These are phyloP conservation scores for Boleophthalmus pectinirostris DNA, from an alignment of 2,113 vertebrate species.

Conservation along the genomic window DNA sequence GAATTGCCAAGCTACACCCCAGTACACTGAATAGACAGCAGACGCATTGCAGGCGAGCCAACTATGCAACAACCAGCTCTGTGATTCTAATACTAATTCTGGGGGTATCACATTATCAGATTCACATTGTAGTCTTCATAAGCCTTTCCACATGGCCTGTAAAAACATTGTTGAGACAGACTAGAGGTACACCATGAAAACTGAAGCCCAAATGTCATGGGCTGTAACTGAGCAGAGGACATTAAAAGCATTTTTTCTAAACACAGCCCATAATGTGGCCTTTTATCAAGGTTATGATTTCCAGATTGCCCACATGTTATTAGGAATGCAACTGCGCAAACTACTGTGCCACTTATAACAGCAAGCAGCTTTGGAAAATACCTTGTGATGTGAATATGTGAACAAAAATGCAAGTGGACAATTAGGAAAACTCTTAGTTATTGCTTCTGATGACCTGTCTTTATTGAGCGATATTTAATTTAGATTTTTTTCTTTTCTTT, in stretches of 20 bases:
- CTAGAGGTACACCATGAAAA: constrained; percentile 27
- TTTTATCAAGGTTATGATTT: constrained; percentile 38
- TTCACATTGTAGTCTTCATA: constrained; percentile 54
- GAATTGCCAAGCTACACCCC: constrained; percentile 68
- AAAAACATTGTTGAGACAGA: constrained; percentile 48
- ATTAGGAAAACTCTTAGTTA: background rate
- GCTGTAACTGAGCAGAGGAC: constrained; percentile 40
- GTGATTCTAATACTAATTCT: constrained; percentile 61
- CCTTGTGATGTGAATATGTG: background rate
- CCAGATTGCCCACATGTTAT: constrained; percentile 47
- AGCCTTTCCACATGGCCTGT: constrained; percentile 67
- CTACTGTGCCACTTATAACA: background rate
- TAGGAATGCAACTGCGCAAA: constrained; percentile 22
- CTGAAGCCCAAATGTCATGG: constrained; percentile 46
- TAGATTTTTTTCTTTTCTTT: too few species aligned
- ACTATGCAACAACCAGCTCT: constrained; percentile 64
- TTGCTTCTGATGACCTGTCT: too few species aligned
- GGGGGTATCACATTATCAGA: constrained; percentile 59
- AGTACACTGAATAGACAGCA: constrained; percentile 62
- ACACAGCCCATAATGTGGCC: constrained; percentile 8
- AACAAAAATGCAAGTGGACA: too few species aligned
- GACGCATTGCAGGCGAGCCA: constrained; percentile 71
- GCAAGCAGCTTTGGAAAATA: background rate
- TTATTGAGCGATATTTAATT: too few species aligned
- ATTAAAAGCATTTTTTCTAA: constrained; percentile 6